These are phyloP conservation scores for Pagrus major DNA, from an alignment of 2,113 vertebrate species.

Conservation along the genomic window DNA sequence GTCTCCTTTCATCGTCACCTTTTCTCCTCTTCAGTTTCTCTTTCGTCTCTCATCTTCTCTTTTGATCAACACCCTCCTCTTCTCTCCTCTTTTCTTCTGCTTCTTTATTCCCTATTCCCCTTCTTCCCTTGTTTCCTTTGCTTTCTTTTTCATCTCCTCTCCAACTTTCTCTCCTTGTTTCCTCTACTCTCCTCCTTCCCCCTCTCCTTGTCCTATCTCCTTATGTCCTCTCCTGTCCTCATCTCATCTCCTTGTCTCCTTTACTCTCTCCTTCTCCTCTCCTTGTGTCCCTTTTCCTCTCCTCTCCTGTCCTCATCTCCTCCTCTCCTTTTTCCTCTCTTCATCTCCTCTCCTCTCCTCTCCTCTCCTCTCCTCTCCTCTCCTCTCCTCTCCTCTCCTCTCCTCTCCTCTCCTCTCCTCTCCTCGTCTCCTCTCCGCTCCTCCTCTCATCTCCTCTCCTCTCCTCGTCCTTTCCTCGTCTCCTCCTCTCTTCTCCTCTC, in stretches of 20 bases:
- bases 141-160: neutral
- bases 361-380: neutral
- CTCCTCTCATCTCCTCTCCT: neutral
- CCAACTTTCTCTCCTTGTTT: neutral
- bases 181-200: neutral
- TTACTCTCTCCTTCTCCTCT: rapidly evolving
- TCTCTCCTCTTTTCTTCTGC: neutral
- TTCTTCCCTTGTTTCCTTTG: neutral
- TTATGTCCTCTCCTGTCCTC: neutral
- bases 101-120: neutral
- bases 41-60: neutral
- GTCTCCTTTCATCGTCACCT: neutral
- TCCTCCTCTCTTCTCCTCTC: rapidly evolving
- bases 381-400: neutral
- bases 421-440: neutral
- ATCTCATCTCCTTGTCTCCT: neutral
- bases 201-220: too few species aligned
- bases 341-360: neutral
- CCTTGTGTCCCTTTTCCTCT: too few species aligned
- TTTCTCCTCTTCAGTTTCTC: neutral
- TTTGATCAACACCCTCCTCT: too few species aligned
- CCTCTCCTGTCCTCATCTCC: neutral
- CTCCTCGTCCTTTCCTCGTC: rapidly evolving
- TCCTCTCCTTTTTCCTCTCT: too few species aligned
- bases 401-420: neutral